Percentiles rank a stretch among this genome's conserved stretches.
Evolutionary conservation across 2,888 invertebrate species (phyloP).

Genomic region (Galeopsomyia nigrocyanea): DNA sequence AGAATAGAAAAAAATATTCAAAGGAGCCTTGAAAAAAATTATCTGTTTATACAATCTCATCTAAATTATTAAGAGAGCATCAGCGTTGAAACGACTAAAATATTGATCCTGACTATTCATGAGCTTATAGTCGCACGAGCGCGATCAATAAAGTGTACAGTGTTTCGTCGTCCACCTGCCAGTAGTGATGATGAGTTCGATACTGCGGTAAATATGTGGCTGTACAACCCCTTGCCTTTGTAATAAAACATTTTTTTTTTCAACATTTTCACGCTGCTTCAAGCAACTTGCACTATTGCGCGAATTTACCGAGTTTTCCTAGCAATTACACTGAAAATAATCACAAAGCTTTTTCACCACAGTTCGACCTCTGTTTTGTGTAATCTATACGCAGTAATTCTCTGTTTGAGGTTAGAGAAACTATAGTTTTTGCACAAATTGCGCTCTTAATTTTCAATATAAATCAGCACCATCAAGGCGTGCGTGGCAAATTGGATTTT

Average conservation of each 20-base stretch:
- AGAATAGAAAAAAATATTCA: slow-evolving; percentile 16
- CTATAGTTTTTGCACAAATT: too few relatives aligned
- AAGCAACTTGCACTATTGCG: neutral
- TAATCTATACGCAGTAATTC: neutral
- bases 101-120: slow-evolving; percentile 48
- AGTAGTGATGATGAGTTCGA: slow-evolving; percentile 42
- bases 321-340: too few relatives aligned
- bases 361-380: too few relatives aligned
- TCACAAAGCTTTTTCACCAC: too few relatives aligned
- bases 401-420: neutral
- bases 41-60: neutral
- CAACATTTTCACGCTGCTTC: neutral
- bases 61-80: neutral
- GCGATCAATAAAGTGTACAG: slow-evolving; percentile 52
- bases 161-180: slow-evolving; percentile 36
- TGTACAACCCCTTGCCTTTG: neutral
- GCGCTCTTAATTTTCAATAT: neutral
- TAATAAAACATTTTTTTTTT: neutral
- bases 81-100: slow-evolving; percentile 3
- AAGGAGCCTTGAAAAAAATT: slow-evolving; percentile 12
- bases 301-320: neutral
- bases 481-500: too few relatives aligned
- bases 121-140: slow-evolving; percentile 34
- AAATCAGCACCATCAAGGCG: neutral
- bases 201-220: slow-evolving; percentile 46